These are phyloP conservation scores for Ptilonorhynchus violaceus DNA, from an alignment of 2,113 vertebrate genomes.

Conservation along the genomic window DNA sequence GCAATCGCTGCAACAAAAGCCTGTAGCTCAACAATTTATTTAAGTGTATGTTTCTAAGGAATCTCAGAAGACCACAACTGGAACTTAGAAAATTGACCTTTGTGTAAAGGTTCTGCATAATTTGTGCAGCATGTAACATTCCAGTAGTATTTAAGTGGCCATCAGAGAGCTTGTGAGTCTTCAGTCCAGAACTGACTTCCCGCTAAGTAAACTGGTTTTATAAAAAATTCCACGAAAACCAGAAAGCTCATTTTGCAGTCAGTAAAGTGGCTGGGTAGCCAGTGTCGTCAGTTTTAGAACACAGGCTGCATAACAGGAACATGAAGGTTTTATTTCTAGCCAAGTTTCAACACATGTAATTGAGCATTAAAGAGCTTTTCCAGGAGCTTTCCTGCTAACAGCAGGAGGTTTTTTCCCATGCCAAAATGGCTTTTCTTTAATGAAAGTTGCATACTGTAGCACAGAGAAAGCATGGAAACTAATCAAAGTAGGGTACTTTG, in stretches of 20 bases:
- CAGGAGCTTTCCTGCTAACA: not conserved
- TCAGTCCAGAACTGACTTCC: not conserved
- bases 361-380: not conserved
- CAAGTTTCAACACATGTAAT: not conserved
- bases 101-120: not conserved
- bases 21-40: not conserved
- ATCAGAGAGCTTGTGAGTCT: not conserved
- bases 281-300: not conserved
- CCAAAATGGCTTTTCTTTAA: constrained; percentile 21
- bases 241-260: not conserved
- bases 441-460: not conserved
- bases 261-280: not conserved
- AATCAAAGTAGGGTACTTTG: constrained; percentile 2
- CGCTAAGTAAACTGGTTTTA: not conserved
- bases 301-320: not conserved
- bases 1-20: not conserved
- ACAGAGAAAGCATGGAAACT: not conserved
- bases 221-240: not conserved
- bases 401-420: not conserved
- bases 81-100: not conserved
- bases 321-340: not conserved
- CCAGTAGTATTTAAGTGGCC: not conserved
- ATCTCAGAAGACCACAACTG: not conserved
- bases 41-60: not conserved
- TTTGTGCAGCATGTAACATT: not conserved